Percentiles rank a stretch among this genome's conserved stretches.
Evolutionary conservation across 2,888 invertebrate species (phyloP).

Genomic region (Trachelus stipa): DNA sequence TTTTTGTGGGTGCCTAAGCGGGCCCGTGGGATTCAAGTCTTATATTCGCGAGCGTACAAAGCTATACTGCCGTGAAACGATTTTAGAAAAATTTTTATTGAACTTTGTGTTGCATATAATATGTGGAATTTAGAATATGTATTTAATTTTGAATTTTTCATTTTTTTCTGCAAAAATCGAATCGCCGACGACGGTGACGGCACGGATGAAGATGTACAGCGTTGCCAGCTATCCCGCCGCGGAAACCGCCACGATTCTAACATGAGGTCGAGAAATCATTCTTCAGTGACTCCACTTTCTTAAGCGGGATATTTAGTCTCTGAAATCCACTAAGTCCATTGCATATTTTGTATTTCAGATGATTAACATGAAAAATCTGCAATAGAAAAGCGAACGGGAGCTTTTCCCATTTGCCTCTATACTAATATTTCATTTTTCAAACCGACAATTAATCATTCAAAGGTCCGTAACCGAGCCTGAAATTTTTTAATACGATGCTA

Average conservation of each 20-base stretch:
- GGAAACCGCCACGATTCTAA: not conserved
- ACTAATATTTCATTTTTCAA: too few species aligned
- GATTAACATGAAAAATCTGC: too few species aligned
- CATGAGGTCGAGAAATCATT: not conserved
- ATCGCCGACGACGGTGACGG: not conserved
- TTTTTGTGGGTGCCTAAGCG: not conserved
- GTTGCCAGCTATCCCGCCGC: too few species aligned
- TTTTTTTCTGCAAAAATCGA: not conserved
- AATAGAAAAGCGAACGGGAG: too few species aligned
- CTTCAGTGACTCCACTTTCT: not conserved
- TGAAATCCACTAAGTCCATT: too few species aligned
- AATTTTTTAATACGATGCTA: too few species aligned
- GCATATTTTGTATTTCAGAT: too few species aligned
- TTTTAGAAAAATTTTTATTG: not conserved
- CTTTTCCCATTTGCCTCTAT: too few species aligned
- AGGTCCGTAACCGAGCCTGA: too few species aligned
- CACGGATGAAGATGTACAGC: not conserved
- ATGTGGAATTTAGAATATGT: not conserved
- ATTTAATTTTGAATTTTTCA: not conserved
- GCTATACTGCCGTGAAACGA: not conserved
- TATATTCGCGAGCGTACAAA: not conserved
- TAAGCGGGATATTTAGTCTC: not conserved
- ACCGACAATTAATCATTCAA: too few species aligned
- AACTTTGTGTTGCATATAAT: not conserved
- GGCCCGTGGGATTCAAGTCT: not conserved